Evolutionary conservation across 2,113 vertebrate species (phyloP), one percentile per base, ranked within the genome.

Genomic region (Himantopus leucocephalus): DNA sequence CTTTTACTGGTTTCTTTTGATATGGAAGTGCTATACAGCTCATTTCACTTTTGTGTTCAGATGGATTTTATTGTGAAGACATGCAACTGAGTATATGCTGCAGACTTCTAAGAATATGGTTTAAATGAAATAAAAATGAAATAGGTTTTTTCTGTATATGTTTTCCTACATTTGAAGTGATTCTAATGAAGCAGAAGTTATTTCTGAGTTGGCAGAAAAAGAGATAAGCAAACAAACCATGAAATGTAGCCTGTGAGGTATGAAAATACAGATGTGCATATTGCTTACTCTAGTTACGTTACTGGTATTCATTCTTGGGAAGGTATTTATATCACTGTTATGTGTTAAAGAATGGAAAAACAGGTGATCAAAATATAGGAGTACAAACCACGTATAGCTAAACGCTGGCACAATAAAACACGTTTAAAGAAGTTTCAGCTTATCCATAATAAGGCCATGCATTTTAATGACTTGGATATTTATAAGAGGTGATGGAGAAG

Each of bases 1-100:
- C 10, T 79, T 80, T 91, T 41, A 45, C 80, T 82, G 62, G 66
- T 94, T 97, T 95, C 62, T 92, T 88, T 91, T 94, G 39, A 41
- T 82, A 41, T 27, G 66, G 47, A 85, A 58, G 22, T 79, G 45
- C 50, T 73, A 66, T 58, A 88, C 62, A 92, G 53, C 63, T 91
- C 80, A 90, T 92, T 91, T 89, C 70, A 50, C 62, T 90, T 68
- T 37, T 50, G 27, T 79, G 35, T 84, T 92, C 35, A 29, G 41
- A 24, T 53, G 45, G 66, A 53, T 90, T 89, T 94, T 96, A 60
- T 76, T 91, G 68, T 50, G 66, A 70, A 88, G 88, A 52, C 35
- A 19, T 37, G 30, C 14, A 85, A 11, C 62, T 41, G 45, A 60
- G 5, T 78, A 27, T 37, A 45, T n/a, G 37, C 62, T 85, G 64